Percentiles rank a stretch among this genome's conserved stretches.
These are phyloP conservation scores for Melanotaenia nigrans DNA, from an alignment of 2,797 vertebrate species.

Conservation along the genomic window DNA sequence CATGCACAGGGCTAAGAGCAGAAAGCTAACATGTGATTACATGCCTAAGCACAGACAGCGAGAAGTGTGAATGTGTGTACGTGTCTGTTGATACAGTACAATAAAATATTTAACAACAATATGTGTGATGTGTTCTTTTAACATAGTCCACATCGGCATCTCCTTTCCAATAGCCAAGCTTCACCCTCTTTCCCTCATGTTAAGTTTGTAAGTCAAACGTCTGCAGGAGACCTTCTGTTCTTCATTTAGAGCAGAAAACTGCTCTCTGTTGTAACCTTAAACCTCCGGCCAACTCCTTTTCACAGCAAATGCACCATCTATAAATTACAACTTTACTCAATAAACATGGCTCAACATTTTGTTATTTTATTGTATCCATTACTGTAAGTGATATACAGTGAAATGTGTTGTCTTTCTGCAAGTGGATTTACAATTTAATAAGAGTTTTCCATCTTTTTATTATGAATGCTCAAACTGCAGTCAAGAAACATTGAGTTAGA, in stretches of 20 bases:
- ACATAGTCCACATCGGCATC: constrained; percentile 18
- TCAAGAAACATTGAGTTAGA: neutral
- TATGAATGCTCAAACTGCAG: constrained; percentile 29
- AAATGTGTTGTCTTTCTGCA: constrained; percentile 28
- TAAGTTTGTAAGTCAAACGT: constrained; percentile 35
- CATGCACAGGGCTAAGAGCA: constrained; percentile 64
- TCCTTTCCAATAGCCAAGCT: constrained; percentile 7
- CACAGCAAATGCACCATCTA: constrained; percentile 34
- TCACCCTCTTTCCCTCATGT: neutral
- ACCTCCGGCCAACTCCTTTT: constrained; percentile 33
- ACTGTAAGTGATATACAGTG: constrained; percentile 23
- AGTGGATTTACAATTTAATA: constrained; percentile 37
- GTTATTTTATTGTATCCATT: constrained; percentile 42
- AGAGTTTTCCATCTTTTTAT: constrained; percentile 7
- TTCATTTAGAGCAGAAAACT: constrained; percentile 50
- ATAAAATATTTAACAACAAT: constrained; percentile 25
- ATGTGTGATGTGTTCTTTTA: constrained; percentile 5
- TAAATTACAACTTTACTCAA: constrained; percentile 38
- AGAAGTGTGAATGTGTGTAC: constrained; percentile 34
- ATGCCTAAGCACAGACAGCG: constrained; percentile 60
- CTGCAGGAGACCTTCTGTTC: constrained; percentile 57
- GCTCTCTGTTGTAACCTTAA: constrained; percentile 32
- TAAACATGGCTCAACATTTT: constrained; percentile 13
- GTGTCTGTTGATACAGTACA: constrained; percentile 25
- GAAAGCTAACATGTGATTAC: constrained; percentile 80